A percentile compares a stretch with the other conserved stretches of the same genome.
Conservation (phyloP, 2,888 invertebrate species). For the Cerceris rybyensis region DNA sequence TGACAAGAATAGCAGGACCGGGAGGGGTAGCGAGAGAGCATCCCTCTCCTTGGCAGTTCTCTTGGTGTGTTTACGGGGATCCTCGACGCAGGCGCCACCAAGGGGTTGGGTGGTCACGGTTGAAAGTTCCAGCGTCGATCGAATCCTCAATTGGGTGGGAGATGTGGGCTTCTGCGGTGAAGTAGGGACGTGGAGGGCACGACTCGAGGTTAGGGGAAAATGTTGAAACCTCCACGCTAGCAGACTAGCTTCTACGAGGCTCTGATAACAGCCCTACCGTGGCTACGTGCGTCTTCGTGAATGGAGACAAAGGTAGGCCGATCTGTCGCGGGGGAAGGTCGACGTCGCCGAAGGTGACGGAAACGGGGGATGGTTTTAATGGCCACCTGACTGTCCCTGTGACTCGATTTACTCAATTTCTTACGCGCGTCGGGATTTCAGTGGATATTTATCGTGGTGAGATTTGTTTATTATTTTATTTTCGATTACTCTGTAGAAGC, state of each 20-base stretch:
- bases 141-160: constrained; percentile 77
- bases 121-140: constrained; percentile 72
- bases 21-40: constrained; percentile 1
- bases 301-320: constrained; percentile 51
- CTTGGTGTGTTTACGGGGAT: constrained; percentile 70
- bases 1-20: constrained; percentile 44
- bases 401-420: constrained; percentile 22
- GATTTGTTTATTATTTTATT: neutral
- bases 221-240: constrained; percentile 48
- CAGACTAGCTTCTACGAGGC: constrained; percentile 40
- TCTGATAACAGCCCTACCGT: constrained; percentile 53
- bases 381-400: constrained; percentile 23
- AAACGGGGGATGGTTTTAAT: constrained; percentile 25
- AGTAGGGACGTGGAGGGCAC: constrained; percentile 54
- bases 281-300: constrained; percentile 50
- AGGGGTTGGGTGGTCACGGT: constrained; percentile 60
- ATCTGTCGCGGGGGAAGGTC: constrained; percentile 31
- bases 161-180: constrained; percentile 51
- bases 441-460: neutral
- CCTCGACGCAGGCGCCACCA: constrained; percentile 70
- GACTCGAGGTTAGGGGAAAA: constrained; percentile 54
- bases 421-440: constrained; percentile 8
- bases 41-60: constrained; percentile 30
- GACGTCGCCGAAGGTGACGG: constrained; percentile 33
- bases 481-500: neutral